Conservation (phyloP, 1,140 invertebrate species). For the Aphelinus certus region DNA sequence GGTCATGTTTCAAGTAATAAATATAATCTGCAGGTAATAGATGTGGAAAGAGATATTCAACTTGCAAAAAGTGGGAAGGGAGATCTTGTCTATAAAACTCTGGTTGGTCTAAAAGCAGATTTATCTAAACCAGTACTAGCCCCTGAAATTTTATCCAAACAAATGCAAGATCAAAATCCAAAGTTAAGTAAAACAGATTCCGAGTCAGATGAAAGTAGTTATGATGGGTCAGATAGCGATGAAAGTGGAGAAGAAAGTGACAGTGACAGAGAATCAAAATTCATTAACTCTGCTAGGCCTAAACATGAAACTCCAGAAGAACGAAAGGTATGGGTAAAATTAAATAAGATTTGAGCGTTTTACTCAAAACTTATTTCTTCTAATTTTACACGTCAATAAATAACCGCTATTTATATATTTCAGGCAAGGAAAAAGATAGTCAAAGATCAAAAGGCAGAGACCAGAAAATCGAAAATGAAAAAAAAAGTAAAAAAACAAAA, state of each 20-base stretch:
- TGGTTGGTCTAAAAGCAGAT: conserved; percentile 85
- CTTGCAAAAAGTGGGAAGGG: conserved; percentile 80
- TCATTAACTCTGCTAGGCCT: conserved; percentile 76
- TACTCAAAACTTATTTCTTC: conserved; percentile 6
- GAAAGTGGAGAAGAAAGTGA: conserved; percentile 62
- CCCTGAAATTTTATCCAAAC: conserved; percentile 58
- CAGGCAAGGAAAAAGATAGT: conserved; percentile 83
- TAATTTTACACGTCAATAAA: conserved; percentile 3
- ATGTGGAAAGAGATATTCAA: conserved; percentile 89
- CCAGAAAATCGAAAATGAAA: conserved; percentile 90
- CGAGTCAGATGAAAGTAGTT: conserved; percentile 42
- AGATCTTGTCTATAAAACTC: conserved; percentile 83
- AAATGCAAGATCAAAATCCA: not conserved
- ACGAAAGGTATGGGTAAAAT: conserved; percentile 72
- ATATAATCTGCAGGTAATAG: conserved; percentile 73
- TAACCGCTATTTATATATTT: conserved; percentile 37
- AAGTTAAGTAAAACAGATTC: conserved; percentile 34
- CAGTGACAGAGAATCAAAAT: conserved; percentile 68
- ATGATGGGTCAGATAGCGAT: conserved; percentile 59
- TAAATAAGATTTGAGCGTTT: conserved; percentile 8
- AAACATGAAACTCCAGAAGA: conserved; percentile 88
- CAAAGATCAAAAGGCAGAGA: conserved; percentile 90
- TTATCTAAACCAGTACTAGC: conserved; percentile 74
- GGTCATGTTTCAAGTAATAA: not conserved
- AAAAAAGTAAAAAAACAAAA: conserved; percentile 96